Conservation (phyloP, 2,113 vertebrate genomes). For the Microcebus murinus region DNA sequence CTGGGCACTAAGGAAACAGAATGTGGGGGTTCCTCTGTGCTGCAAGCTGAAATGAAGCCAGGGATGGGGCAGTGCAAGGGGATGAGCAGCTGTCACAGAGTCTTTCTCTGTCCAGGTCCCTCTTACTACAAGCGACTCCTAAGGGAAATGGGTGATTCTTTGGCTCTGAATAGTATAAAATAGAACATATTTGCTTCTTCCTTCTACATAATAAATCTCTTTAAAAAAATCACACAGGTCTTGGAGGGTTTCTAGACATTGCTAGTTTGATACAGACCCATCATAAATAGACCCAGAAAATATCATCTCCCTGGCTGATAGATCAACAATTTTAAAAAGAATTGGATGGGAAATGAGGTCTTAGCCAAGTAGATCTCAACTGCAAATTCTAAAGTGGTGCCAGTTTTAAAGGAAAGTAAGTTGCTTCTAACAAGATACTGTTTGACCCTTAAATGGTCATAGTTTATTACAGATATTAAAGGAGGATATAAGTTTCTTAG, state of each 20-base stretch:
- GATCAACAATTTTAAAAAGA: not conserved
- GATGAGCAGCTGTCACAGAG: not conserved
- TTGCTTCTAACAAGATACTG: not conserved
- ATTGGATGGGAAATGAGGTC: not conserved
- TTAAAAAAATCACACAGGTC: not conserved
- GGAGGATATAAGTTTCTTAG: not conserved
- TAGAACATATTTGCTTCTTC: not conserved
- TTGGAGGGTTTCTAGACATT: not conserved
- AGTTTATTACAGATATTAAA: slow-evolving; percentile 17
- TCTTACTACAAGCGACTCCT: not conserved
- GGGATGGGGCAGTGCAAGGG: not conserved
- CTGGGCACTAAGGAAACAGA: not conserved
- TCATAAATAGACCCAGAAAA: not conserved
- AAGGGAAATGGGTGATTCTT: not conserved
- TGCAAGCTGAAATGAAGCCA: not conserved
- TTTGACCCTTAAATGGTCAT: not conserved
- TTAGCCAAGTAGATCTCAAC: slow-evolving; percentile 38
- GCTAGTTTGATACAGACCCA: slow-evolving; percentile 22
- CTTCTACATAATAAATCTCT: not conserved
- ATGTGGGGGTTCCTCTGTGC: not conserved
- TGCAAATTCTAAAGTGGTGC: slow-evolving; percentile 14
- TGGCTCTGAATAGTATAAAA: not conserved
- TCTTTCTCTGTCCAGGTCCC: not conserved
- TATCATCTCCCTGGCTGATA: not conserved
- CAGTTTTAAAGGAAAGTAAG: slow-evolving; percentile 52